Conservation (phyloP, 1,140 invertebrate species). For the Plectrocnemia conspersa region DNA sequence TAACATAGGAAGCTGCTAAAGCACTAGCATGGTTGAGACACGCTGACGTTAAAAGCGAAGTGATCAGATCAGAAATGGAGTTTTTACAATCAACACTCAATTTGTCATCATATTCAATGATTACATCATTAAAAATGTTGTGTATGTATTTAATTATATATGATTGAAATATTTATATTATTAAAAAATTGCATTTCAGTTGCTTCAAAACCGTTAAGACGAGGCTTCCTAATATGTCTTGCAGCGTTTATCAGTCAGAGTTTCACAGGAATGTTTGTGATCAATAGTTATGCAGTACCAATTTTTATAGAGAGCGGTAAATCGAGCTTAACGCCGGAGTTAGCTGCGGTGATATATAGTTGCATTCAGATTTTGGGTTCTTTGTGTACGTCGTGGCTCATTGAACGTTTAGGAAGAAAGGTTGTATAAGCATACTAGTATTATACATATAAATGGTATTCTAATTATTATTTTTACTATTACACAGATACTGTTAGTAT, state of each 20-base stretch:
- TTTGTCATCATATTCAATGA: too few relatives aligned
- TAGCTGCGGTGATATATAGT: constrained; percentile 17
- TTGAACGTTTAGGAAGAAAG: constrained; percentile 26
- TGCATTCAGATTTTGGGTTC: constrained; percentile 23
- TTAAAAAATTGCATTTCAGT: constrained; percentile 19
- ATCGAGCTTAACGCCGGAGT: constrained; percentile 5
- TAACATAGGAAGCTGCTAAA: constrained; percentile 10
- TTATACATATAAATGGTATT: too few relatives aligned
- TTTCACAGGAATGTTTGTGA: constrained; percentile 21
- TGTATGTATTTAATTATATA: too few relatives aligned
- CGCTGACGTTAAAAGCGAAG: not conserved
- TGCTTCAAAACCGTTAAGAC: constrained; percentile 1
- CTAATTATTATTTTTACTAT: not conserved
- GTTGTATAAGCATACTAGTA: too few relatives aligned
- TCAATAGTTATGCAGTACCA: constrained; percentile 26
- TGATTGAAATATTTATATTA: not conserved
- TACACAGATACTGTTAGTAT: constrained; percentile 35
- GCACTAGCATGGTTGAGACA: constrained; percentile 12
- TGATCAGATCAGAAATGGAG: constrained; percentile 8
- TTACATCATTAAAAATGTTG: too few relatives aligned
- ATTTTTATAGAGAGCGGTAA: constrained; percentile 26
- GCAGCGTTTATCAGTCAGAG: constrained; percentile 9
- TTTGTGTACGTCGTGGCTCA: not conserved
- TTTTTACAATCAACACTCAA: too few relatives aligned
- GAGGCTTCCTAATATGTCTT: constrained; percentile 12